These are phyloP conservation scores for Catostomus latipinnis DNA, from an alignment of 2,797 vertebrate species.

Conservation along the genomic window DNA sequence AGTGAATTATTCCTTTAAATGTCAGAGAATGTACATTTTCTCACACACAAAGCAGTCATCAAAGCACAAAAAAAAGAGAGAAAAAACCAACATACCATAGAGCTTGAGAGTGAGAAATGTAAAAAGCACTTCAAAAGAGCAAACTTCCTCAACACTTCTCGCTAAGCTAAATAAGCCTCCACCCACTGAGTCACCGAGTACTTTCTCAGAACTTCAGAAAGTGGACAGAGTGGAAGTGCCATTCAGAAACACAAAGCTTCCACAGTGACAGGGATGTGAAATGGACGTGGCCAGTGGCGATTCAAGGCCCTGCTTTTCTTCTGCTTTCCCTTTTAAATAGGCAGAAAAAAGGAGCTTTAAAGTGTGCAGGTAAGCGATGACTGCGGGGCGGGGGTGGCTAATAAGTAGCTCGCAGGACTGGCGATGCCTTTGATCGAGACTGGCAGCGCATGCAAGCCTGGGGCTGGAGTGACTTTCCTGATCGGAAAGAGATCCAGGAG, in stretches of 20 bases:
- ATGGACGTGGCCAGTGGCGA: conserved; percentile 22
- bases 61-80: background rate
- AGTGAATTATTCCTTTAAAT: no score
- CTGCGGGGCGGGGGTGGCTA: conserved; percentile 45
- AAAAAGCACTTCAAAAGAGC: conserved; percentile 38
- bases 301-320: conserved; percentile 9
- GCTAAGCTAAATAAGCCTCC: conserved; percentile 26
- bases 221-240: conserved; percentile 31
- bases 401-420: conserved; percentile 70
- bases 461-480: conserved; percentile 60
- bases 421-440: conserved; percentile 70
- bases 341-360: conserved; percentile 35
- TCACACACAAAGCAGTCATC: no score
- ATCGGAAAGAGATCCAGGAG: conserved; percentile 60
- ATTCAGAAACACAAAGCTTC: conserved; percentile 45
- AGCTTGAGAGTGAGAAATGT: background rate
- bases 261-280: conserved; percentile 13
- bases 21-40: no score
- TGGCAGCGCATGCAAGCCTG: conserved; percentile 65
- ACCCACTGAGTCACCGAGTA: conserved; percentile 4
- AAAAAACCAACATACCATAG: background rate
- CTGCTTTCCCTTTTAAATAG: conserved; percentile 28
- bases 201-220: conserved; percentile 35
- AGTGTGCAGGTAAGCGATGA: conserved; percentile 43
- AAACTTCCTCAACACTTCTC: conserved; percentile 49